A percentile compares a stretch with the other conserved stretches of the same genome.
phyloP scores from a whole-genome alignment of 2,888 invertebrate species.

The Drosophila helvetica region DNA sequence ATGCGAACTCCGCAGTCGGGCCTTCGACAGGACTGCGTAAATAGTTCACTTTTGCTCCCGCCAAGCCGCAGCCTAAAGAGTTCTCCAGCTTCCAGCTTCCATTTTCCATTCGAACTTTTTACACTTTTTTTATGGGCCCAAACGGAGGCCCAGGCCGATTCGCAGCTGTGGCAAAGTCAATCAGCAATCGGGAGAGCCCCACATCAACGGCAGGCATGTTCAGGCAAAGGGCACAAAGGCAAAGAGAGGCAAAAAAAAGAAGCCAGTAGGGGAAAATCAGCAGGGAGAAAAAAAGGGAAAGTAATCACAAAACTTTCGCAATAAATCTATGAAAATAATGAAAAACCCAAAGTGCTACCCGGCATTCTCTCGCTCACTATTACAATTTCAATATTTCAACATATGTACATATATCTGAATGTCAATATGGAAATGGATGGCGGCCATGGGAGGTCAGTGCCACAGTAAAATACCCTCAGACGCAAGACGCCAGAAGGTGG shows the following conservation, averaged over 20 bases:
- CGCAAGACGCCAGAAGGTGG: not conserved
- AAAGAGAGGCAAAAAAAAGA: slow-evolving; percentile 9
- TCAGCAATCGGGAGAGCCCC: slow-evolving; percentile 48
- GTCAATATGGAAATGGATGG: slow-evolving; percentile 34
- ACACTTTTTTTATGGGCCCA: slow-evolving; percentile 19
- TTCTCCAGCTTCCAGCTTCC: slow-evolving; percentile 29
- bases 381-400: slow-evolving; percentile 52
- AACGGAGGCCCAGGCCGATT: slow-evolving; percentile 27
- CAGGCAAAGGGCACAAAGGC: slow-evolving; percentile 28
- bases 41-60: slow-evolving; percentile 52
- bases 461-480: slow-evolving; percentile 30
- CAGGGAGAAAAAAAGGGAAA: slow-evolving; percentile 39
- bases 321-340: slow-evolving; percentile 74
- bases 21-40: slow-evolving; percentile 34
- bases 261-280: slow-evolving; percentile 1
- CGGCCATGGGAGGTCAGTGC: slow-evolving; percentile 10
- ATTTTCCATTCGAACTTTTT: slow-evolving; percentile 33
- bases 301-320: slow-evolving; percentile 76
- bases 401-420: slow-evolving; percentile 7
- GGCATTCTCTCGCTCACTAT: slow-evolving; percentile 39
- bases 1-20: slow-evolving; percentile 32
- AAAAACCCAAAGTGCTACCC: slow-evolving; percentile 51
- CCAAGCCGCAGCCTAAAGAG: slow-evolving; percentile 4
- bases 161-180: slow-evolving; percentile 55
- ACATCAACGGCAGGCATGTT: slow-evolving; percentile 45